phyloP scores from a whole-genome alignment of 2,888 invertebrate genomes.

The Pharmacophagus antenor region DNA sequence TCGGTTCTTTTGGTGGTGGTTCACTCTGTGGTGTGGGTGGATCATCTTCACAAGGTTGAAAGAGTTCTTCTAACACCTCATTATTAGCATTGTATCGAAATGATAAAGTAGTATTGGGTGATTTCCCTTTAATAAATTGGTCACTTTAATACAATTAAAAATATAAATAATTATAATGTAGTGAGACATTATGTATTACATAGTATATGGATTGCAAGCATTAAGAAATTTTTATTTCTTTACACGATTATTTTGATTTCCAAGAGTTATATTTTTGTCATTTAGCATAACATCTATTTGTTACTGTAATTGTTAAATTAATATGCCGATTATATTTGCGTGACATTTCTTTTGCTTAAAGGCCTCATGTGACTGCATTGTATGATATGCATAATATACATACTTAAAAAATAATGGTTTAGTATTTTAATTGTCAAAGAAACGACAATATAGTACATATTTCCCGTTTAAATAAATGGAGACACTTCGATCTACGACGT shows the following conservation, averaged over 20 bases:
- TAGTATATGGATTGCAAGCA: no score
- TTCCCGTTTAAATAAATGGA: not conserved
- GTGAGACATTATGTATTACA: no score
- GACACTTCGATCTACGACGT: not conserved
- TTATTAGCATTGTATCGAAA: slow-evolving; percentile 89
- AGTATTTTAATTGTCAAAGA: slow-evolving; percentile 60
- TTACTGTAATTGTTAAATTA: no score
- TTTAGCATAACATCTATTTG: no score
- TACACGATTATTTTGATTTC: no score
- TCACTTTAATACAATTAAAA: not conserved
- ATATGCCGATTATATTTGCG: not conserved
- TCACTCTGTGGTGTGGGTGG: slow-evolving; percentile 73
- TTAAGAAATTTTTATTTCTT: no score
- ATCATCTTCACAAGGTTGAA: slow-evolving; percentile 82
- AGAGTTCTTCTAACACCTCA: slow-evolving; percentile 86
- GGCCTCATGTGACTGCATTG: no score
- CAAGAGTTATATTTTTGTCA: no score
- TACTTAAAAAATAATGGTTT: slow-evolving; percentile 37
- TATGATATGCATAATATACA: not conserved
- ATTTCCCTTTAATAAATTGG: slow-evolving; percentile 58
- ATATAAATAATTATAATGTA: not conserved
- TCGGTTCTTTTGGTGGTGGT: slow-evolving; percentile 57
- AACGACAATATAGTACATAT: slow-evolving; percentile 40
- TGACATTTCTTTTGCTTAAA: not conserved
- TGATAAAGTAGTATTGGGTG: slow-evolving; percentile 75